phyloP scores from a whole-genome alignment of 2,113 vertebrate species.

The Lipophrys pholis region DNA sequence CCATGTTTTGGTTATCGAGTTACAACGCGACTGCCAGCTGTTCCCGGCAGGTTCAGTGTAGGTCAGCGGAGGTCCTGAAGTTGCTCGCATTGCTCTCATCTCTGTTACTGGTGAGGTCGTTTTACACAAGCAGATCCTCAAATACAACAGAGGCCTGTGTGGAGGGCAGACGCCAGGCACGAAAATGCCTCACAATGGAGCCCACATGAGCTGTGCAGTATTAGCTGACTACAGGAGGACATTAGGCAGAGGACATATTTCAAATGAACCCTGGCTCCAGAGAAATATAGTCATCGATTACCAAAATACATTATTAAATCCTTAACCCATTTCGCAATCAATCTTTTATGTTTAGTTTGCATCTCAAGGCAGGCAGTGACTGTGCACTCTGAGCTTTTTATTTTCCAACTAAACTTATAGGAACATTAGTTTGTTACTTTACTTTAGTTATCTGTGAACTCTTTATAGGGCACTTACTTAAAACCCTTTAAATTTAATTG shows the following conservation, averaged over 20 bases:
- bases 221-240: background rate
- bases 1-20: conserved; percentile 61
- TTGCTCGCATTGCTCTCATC: background rate
- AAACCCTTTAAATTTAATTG: too few species aligned
- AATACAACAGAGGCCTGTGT: background rate
- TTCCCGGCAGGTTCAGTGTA: conserved; percentile 21
- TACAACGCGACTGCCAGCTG: conserved; percentile 60
- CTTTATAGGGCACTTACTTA: too few species aligned
- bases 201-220: background rate
- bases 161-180: background rate
- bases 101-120: background rate
- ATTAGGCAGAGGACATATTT: background rate
- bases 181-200: background rate
- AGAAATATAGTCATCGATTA: too few species aligned
- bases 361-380: too few species aligned
- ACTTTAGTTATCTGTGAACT: too few species aligned
- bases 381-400: too few species aligned
- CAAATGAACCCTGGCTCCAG: too few species aligned
- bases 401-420: too few species aligned
- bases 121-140: conserved; percentile 37
- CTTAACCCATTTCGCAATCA: too few species aligned
- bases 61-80: conserved; percentile 25
- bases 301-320: too few species aligned
- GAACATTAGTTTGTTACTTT: too few species aligned
- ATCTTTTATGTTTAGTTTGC: too few species aligned